Evolutionary conservation across 1,140 invertebrate species (phyloP).

Genomic region (Sarcophaga peregrina): DNA sequence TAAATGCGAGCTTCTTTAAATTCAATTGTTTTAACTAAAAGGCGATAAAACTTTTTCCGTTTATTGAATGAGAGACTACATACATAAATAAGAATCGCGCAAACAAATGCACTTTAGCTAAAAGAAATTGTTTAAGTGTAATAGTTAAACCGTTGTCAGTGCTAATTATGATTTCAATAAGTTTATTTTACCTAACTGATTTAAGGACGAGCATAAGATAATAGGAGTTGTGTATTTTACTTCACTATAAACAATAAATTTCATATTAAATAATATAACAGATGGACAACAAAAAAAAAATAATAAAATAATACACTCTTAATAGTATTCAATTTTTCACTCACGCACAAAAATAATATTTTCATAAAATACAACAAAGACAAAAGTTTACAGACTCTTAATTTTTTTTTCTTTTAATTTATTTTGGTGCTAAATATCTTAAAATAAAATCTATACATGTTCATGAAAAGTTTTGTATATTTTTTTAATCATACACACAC

Average conservation of each 20-base stretch:
- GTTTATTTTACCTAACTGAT: not conserved
- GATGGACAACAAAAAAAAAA: not conserved
- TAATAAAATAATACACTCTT: not conserved
- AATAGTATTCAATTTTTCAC: slow-evolving; percentile 8
- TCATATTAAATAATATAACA: not conserved
- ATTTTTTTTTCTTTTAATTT: slow-evolving; percentile 1
- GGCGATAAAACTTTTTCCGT: slow-evolving; percentile 8
- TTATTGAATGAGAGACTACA: slow-evolving; percentile 43
- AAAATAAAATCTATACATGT: slow-evolving; percentile 1
- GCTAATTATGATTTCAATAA: slow-evolving; percentile 33
- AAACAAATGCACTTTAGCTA: slow-evolving; percentile 19
- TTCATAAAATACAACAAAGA: not conserved
- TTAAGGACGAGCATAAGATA: not conserved
- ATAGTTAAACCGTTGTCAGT: slow-evolving; percentile 22
- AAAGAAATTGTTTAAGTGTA: not conserved
- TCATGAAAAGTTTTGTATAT: not conserved
- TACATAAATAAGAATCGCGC: slow-evolving; percentile 42
- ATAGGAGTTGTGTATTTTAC: not conserved
- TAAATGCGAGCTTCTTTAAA: slow-evolving; percentile 71
- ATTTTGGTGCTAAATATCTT: slow-evolving; percentile 13
- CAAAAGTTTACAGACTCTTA: not conserved
- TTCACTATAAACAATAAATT: not conserved
- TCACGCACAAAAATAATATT: slow-evolving; percentile 14
- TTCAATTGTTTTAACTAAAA: slow-evolving; percentile 7
- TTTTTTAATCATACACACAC: not conserved